Percentiles rank a stretch among this genome's conserved stretches.
These are phyloP conservation scores for Himalopsyche japonica DNA, from an alignment of 2,888 invertebrate genomes.

Conservation along the genomic window DNA sequence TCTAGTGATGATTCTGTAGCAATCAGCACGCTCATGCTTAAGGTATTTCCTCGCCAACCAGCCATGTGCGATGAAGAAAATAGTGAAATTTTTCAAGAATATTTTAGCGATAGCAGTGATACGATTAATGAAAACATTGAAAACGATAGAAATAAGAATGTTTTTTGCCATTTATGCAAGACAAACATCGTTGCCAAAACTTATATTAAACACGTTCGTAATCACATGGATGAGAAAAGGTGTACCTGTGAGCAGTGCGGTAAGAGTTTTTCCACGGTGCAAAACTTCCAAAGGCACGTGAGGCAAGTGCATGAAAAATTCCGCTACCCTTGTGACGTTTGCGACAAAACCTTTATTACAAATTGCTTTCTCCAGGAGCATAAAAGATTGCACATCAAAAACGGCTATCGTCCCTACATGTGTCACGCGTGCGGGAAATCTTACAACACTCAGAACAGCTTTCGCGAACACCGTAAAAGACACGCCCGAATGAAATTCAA, in stretches of 20 bases:
- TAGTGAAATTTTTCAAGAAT: neutral
- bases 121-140: neutral
- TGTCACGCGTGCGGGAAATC: slow-evolving; percentile 61
- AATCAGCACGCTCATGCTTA: neutral
- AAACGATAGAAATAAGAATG: neutral
- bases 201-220: neutral
- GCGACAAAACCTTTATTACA: slow-evolving; percentile 3
- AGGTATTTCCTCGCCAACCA: neutral
- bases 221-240: neutral
- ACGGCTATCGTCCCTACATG: slow-evolving; percentile 51
- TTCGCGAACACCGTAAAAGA: slow-evolving; percentile 46
- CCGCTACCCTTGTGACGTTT: neutral
- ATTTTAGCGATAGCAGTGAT: neutral
- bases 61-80: neutral
- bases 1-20: neutral
- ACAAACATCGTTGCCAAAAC: neutral
- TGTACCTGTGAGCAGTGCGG: slow-evolving; percentile 16
- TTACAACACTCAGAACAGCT: slow-evolving; percentile 63
- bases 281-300: slow-evolving; percentile 13
- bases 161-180: neutral
- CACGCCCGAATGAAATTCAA: slow-evolving; percentile 11
- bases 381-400: neutral
- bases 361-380: slow-evolving; percentile 12
- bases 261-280: neutral
- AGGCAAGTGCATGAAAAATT: slow-evolving; percentile 10